Evolutionary conservation across 2,797 vertebrate genomes (phyloP).

Genomic region (Hapalemur alaotrensis): DNA sequence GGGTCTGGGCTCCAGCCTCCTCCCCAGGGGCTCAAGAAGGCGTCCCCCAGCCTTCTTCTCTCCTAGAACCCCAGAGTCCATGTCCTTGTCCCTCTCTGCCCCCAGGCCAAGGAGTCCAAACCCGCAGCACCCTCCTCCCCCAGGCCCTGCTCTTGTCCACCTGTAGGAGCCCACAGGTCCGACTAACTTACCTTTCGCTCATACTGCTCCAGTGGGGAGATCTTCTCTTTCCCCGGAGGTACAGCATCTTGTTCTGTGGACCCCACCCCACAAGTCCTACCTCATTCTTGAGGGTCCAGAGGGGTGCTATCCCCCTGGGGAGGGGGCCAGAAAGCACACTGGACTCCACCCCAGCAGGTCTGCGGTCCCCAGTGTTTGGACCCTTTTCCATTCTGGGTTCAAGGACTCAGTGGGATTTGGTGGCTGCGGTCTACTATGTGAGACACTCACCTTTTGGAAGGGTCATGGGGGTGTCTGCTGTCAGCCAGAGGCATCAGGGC

Average conservation of each 20-base stretch:
- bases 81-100: neutral
- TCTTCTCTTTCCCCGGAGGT: conserved; percentile 59
- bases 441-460: conserved; percentile 69
- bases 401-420: neutral
- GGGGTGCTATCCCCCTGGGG: neutral
- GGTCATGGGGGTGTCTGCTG: conserved; percentile 29
- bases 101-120: neutral
- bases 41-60: neutral
- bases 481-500: neutral
- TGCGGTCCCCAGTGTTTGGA: neutral
- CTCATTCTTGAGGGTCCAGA: conserved; percentile 27
- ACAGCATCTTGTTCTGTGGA: conserved; percentile 69
- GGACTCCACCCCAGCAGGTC: neutral
- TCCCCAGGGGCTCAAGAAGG: neutral
- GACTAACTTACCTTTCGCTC: conserved; percentile 88
- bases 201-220: conserved; percentile 73
- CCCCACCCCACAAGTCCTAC: conserved; percentile 52
- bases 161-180: neutral
- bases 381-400: neutral
- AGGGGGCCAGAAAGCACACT: neutral
- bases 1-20: neutral
- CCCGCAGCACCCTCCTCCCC: neutral
- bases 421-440: neutral
- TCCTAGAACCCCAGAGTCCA: neutral
- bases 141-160: neutral